phyloP scores from a whole-genome alignment of 2,888 invertebrate genomes.

The Pyrgus malvae region DNA sequence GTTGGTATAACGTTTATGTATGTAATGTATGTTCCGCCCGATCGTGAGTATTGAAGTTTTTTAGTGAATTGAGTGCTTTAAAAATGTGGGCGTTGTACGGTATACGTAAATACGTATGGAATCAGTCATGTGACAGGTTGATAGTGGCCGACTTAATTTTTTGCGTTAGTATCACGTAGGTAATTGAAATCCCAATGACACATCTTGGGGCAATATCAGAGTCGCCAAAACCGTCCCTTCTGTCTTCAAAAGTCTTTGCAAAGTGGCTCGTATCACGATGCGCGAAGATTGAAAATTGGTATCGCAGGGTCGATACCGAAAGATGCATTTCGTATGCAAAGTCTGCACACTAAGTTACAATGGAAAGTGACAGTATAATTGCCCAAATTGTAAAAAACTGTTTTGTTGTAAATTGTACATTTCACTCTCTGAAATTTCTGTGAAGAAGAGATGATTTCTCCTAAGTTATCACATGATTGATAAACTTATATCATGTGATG shows the following conservation, averaged over 20 bases:
- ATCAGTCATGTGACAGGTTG: conserved; percentile 61
- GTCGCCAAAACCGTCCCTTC: conserved; percentile 17
- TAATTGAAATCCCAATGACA: conserved; percentile 25
- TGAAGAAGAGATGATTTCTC: neutral
- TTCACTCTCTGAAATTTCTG: neutral
- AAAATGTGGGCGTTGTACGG: conserved; percentile 40
- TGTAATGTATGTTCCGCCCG: conserved; percentile 44
- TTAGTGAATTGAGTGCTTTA: conserved; percentile 32
- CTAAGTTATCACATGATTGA: conserved; percentile 68
- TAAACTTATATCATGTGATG: conserved; percentile 59
- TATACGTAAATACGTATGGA: conserved; percentile 41
- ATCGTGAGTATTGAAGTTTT: conserved; percentile 38
- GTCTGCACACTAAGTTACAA: conserved; percentile 8
- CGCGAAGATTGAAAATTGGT: conserved; percentile 22
- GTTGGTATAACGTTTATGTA: conserved; percentile 46
- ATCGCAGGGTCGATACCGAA: conserved; percentile 12
- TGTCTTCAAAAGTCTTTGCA: conserved; percentile 15
- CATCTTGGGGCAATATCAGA: conserved; percentile 18
- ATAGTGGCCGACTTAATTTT: conserved; percentile 46
- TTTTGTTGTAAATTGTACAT: neutral
- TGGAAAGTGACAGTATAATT: conserved; percentile 20
- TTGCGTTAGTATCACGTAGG: conserved; percentile 25
- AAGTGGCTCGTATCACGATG: conserved; percentile 15
- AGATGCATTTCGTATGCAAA: conserved; percentile 12
- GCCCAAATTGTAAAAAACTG: conserved; percentile 7